Evolutionary conservation across 1,140 invertebrate genomes (phyloP).

Genomic region (Tenebrio molitor): DNA sequence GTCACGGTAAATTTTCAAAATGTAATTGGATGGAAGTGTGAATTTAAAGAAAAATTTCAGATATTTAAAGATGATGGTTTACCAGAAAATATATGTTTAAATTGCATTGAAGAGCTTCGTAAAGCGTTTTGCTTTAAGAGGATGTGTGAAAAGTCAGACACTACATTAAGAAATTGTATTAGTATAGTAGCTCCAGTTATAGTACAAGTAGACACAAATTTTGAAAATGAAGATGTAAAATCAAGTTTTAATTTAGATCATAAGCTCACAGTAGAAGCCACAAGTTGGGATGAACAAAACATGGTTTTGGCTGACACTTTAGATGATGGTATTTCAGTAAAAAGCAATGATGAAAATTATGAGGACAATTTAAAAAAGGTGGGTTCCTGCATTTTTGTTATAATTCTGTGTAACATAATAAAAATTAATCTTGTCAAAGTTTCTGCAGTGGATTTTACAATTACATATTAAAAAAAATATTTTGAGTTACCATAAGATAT

Average conservation of each 20-base stretch:
- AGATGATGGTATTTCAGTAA: conserved; percentile 10
- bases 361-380: not conserved
- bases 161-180: conserved; percentile 48
- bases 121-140: conserved; percentile 54
- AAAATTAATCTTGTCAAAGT: no score
- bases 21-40: no score
- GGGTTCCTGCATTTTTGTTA: no score
- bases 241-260: not conserved
- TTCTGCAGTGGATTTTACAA: no score
- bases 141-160: conserved; percentile 57
- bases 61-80: conserved; percentile 56
- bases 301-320: conserved; percentile 1
- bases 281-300: not conserved
- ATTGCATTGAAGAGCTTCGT: conserved; percentile 55
- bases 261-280: not conserved
- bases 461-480: no score
- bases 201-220: conserved; percentile 17
- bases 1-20: conserved; percentile 45
- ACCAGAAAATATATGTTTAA: conserved; percentile 57
- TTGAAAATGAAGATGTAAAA: conserved; percentile 21
- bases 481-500: no score
- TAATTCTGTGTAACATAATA: no score
- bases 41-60: conserved; percentile 48
- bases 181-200: conserved; percentile 4
- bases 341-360: conserved; percentile 25